Evolutionary conservation across 2,113 vertebrate species (phyloP).

Genomic region (Tyto alba): DNA sequence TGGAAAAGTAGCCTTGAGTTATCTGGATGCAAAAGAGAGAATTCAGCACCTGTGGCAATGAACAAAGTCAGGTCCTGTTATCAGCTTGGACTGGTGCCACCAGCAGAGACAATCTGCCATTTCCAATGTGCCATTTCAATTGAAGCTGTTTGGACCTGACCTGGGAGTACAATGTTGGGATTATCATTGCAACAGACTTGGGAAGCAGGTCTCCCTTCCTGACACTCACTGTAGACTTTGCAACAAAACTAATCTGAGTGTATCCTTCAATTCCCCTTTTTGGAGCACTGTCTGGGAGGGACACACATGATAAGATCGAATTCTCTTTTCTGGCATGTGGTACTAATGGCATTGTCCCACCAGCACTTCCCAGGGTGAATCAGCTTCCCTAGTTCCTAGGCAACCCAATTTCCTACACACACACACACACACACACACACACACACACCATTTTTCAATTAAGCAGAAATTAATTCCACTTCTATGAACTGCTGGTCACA

Average conservation of each 20-base stretch:
- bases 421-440: too few species aligned
- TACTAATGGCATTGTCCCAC: neutral
- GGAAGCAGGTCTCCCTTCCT: neutral
- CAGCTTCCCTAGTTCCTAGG: neutral
- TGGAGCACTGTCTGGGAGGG: neutral
- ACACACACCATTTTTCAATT: too few species aligned
- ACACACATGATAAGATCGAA: neutral
- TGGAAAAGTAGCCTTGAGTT: slow-evolving; percentile 25
- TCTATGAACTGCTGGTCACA: neutral
- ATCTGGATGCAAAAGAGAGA: slow-evolving; percentile 1
- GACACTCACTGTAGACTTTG: neutral
- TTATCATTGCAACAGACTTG: neutral
- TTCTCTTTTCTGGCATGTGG: neutral
- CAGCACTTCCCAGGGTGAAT: neutral
- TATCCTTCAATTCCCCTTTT: neutral
- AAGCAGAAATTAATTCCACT: neutral
- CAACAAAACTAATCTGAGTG: neutral
- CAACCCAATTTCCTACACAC: too few species aligned
- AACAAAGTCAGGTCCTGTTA: neutral
- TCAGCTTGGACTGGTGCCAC: slow-evolving; percentile 18
- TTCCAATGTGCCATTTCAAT: neutral
- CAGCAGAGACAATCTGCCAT: neutral
- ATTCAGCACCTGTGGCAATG: slow-evolving; percentile 31
- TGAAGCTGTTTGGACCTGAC: neutral
- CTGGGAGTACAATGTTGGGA: neutral